Conservation (phyloP, 2,797 vertebrate species). For the Thunnus albacares region DNA sequence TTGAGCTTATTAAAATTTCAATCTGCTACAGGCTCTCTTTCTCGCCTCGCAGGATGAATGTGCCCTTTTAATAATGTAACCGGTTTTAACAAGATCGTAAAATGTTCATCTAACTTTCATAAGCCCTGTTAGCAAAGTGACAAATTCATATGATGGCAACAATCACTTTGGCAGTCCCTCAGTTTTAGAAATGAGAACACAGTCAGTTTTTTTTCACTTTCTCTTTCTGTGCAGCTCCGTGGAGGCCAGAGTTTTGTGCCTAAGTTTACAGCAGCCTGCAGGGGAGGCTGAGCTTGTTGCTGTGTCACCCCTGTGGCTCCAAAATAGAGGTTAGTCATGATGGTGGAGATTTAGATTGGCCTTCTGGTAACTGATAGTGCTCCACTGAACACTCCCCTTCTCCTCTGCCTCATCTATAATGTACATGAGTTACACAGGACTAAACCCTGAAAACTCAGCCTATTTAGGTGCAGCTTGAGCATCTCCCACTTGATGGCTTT, state of each 20-base stretch:
- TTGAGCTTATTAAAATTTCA: slow-evolving; percentile 84
- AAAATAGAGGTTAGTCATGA: slow-evolving; percentile 63
- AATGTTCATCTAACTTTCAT: slow-evolving; percentile 87
- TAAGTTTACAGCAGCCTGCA: slow-evolving; percentile 54
- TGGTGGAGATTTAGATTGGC: slow-evolving; percentile 64
- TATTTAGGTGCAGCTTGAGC: slow-evolving; percentile 39
- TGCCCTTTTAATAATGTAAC: slow-evolving; percentile 89
- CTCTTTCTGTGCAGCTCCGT: neutral
- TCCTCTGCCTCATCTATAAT: slow-evolving; percentile 81
- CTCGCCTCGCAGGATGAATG: slow-evolving; percentile 80
- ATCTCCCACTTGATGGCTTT: slow-evolving; percentile 37
- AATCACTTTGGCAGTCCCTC: slow-evolving; percentile 60
- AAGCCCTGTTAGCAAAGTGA: slow-evolving; percentile 84
- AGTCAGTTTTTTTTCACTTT: neutral
- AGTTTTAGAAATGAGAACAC: slow-evolving; percentile 43
- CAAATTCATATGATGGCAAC: slow-evolving; percentile 69
- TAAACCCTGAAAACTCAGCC: slow-evolving; percentile 64
- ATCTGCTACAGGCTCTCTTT: slow-evolving; percentile 74
- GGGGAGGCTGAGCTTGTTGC: slow-evolving; percentile 46
- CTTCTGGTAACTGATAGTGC: slow-evolving; percentile 79
- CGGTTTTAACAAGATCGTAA: slow-evolving; percentile 88
- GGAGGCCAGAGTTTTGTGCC: slow-evolving; percentile 34
- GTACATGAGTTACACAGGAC: slow-evolving; percentile 64
- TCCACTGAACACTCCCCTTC: slow-evolving; percentile 71
- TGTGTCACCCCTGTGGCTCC: slow-evolving; percentile 53